phyloP scores from a whole-genome alignment of 2,797 vertebrate genomes.

The Chlorospingus semifuscus region DNA sequence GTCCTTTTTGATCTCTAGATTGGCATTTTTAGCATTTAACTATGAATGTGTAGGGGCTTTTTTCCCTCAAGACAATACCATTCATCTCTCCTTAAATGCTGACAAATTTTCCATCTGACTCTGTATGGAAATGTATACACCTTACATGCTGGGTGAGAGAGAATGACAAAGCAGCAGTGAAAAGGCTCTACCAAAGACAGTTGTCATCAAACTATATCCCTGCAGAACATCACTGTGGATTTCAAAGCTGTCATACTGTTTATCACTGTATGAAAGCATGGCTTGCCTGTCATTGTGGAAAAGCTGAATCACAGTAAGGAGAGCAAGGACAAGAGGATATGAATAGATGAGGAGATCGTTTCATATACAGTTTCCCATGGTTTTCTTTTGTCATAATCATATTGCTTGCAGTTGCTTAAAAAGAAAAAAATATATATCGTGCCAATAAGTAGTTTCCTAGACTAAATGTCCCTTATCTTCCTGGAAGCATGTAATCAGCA shows the following conservation, averaged over 20 bases:
- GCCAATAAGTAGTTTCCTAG: neutral
- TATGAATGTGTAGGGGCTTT: neutral
- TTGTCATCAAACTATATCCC: neutral
- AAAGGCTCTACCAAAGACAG: neutral
- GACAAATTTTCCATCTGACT: neutral
- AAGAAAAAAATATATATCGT: neutral
- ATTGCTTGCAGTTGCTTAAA: neutral
- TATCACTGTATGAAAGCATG: neutral
- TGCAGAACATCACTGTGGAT: neutral
- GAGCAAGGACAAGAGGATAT: neutral
- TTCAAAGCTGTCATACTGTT: conserved; percentile 1
- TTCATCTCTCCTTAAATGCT: neutral
- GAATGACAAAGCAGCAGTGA: neutral
- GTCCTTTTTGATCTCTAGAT: neutral
- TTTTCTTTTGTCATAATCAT: neutral
- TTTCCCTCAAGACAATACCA: neutral
- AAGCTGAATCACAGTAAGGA: neutral
- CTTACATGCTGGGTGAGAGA: neutral
- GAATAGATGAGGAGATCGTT: neutral
- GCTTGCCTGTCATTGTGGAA: neutral
- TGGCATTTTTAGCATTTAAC: neutral
- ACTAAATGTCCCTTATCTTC: neutral
- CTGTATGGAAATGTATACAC: neutral
- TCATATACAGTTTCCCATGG: neutral
- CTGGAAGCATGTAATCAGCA: neutral